phyloP scores from a whole-genome alignment of 2,113 vertebrate species.

The Rhegmatorhina hoffmannsi region DNA sequence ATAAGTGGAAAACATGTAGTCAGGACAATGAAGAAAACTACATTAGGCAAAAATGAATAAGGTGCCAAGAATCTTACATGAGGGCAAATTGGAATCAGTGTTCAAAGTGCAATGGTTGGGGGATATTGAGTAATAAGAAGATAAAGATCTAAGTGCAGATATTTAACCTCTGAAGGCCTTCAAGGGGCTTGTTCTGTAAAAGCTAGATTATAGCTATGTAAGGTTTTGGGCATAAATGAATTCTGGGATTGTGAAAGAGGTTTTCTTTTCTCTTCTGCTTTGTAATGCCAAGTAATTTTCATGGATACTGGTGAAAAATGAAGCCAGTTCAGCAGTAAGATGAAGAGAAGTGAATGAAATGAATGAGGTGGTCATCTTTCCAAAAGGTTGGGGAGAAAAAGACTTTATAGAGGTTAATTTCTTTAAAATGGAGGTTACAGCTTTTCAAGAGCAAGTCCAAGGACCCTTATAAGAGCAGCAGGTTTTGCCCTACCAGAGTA shows the following conservation, averaged over 20 bases:
- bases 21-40: conserved; percentile 55
- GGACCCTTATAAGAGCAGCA: background rate
- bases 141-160: conserved; percentile 53
- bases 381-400: background rate
- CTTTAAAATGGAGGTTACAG: background rate
- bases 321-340: background rate
- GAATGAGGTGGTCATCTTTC: background rate
- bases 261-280: background rate
- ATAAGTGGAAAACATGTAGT: conserved; percentile 45
- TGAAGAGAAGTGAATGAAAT: background rate
- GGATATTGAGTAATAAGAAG: conserved; percentile 31
- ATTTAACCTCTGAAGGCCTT: conserved; percentile 45
- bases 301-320: background rate
- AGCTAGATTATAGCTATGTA: conserved; percentile 24
- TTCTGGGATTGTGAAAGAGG: background rate
- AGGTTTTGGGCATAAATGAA: conserved; percentile 47
- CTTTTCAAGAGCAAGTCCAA: background rate
- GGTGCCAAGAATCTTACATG: conserved; percentile 47
- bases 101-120: conserved; percentile 28
- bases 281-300: conserved; percentile 13
- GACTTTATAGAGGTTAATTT: background rate
- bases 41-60: conserved; percentile 60
- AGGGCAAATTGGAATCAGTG: conserved; percentile 51
- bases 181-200: conserved; percentile 31
- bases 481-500: background rate